These are phyloP conservation scores for Dryas iulia DNA, from an alignment of 1,140 invertebrate species.

Conservation along the genomic window DNA sequence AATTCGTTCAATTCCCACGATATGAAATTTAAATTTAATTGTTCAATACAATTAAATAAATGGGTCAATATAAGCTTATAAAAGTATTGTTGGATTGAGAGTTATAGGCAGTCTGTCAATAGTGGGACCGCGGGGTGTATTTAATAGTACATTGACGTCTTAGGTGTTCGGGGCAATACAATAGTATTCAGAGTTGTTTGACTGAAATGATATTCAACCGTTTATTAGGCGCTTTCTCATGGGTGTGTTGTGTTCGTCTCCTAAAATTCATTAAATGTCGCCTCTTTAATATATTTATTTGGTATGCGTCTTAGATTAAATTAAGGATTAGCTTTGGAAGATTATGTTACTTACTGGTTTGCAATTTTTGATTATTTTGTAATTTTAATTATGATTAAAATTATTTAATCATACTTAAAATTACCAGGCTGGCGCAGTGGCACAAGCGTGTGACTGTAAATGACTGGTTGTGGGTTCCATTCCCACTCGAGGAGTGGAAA, in stretches of 20 bases:
- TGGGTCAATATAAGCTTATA: conserved; percentile 70
- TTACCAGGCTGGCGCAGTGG: no score
- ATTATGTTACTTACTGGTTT: no score
- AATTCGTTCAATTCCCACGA: conserved; percentile 70
- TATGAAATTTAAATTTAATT: conserved; percentile 70
- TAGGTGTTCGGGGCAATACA: conserved; percentile 46
- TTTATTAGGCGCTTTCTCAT: conserved; percentile 71
- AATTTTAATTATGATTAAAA: no score
- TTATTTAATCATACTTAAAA: no score
- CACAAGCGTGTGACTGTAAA: no score
- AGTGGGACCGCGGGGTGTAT: conserved; percentile 51
- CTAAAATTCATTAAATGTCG: conserved; percentile 11
- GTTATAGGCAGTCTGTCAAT: conserved; percentile 77
- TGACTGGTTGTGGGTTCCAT: no score
- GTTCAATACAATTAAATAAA: conserved; percentile 71
- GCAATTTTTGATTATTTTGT: no score
- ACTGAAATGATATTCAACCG: conserved; percentile 73
- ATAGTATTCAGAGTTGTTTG: conserved; percentile 54
- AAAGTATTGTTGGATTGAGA: conserved; percentile 69
- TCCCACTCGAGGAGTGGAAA: no score
- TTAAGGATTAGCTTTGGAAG: no score
- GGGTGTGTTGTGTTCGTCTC: conserved; percentile 28
- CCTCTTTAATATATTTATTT: neutral
- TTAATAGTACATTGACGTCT: conserved; percentile 36
- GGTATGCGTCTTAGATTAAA: neutral